These are phyloP conservation scores for Noctua janthe DNA, from an alignment of 2,888 invertebrate species.

Conservation along the genomic window DNA sequence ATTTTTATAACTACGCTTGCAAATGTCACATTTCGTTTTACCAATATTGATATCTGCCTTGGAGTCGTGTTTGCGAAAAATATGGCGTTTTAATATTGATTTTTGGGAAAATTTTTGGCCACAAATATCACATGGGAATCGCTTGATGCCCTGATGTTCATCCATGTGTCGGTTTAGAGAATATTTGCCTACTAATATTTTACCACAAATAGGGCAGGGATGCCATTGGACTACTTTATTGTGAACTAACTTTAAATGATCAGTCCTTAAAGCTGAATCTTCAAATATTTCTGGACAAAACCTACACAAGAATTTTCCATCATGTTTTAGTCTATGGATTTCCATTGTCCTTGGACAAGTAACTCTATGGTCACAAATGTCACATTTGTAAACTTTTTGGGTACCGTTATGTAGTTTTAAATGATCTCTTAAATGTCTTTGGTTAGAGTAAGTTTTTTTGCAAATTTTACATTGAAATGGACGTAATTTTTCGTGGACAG, in stretches of 20 bases:
- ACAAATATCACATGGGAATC: conserved; percentile 34
- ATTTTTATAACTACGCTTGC: conserved; percentile 44
- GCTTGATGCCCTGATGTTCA: conserved; percentile 31
- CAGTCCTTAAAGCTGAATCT: fast-evolving
- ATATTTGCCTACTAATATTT: not conserved
- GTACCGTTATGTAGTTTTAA: not conserved
- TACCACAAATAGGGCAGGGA: conserved; percentile 40
- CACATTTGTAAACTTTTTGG: conserved; percentile 27
- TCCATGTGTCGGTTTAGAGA: conserved; percentile 48
- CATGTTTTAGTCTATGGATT: conserved; percentile 52
- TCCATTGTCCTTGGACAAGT: conserved; percentile 9
- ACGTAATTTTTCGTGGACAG: conserved; percentile 53
- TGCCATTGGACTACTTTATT: not conserved
- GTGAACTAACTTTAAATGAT: not conserved
- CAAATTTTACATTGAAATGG: conserved; percentile 38
- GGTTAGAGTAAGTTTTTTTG: conserved; percentile 24
- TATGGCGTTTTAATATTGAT: conserved; percentile 23
- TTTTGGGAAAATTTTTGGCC: conserved; percentile 44
- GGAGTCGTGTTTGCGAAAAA: conserved; percentile 27
- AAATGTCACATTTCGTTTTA: conserved; percentile 53
- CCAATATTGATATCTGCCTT: not conserved
- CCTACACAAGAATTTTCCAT: conserved; percentile 46
- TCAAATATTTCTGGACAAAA: conserved; percentile 41
- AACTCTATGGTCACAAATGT: conserved; percentile 29
- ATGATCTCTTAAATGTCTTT: conserved; percentile 46